These are phyloP conservation scores for Neoaliturus tenellus DNA, from an alignment of 2,888 invertebrate species.

Conservation along the genomic window DNA sequence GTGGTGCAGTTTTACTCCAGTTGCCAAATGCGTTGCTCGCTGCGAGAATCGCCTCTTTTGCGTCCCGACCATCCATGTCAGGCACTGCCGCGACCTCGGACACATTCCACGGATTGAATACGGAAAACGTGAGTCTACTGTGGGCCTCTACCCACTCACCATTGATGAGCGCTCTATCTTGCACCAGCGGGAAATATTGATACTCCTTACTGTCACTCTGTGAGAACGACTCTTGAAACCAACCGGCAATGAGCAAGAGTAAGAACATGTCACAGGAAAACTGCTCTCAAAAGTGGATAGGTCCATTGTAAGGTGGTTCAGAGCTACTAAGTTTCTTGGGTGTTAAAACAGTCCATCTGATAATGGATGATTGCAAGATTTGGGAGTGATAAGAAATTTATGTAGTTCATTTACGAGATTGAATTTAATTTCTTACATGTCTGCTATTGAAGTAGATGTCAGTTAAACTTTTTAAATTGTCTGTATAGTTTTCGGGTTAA, in stretches of 20 bases:
- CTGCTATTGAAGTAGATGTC: no score
- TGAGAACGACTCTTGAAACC: no score
- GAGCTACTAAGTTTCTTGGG: no score
- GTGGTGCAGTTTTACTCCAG: slow-evolving; percentile 88
- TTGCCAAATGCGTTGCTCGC: slow-evolving; percentile 85
- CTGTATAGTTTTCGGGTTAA: no score
- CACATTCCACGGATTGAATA: slow-evolving; percentile 87
- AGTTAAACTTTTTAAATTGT: no score
- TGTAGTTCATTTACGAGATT: no score
- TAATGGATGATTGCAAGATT: no score
- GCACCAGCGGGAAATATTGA: slow-evolving; percentile 1
- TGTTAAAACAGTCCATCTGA: no score
- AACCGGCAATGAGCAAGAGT: neutral
- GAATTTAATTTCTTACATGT: no score
- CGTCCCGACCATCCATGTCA: slow-evolving; percentile 87
- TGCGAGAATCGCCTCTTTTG: slow-evolving; percentile 82
- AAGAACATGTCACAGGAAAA: neutral
- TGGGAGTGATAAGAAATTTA: no score
- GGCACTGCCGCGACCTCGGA: slow-evolving; percentile 84
- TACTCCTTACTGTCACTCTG: neutral
- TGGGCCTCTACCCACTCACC: slow-evolving; percentile 87
- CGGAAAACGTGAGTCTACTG: slow-evolving; percentile 82
- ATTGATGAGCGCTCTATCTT: slow-evolving; percentile 77
- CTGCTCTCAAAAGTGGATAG: neutral
- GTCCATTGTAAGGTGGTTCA: slow-evolving; percentile 18